Evolutionary conservation across 2,797 vertebrate species (phyloP).

Genomic region (Emys orbicularis): DNA sequence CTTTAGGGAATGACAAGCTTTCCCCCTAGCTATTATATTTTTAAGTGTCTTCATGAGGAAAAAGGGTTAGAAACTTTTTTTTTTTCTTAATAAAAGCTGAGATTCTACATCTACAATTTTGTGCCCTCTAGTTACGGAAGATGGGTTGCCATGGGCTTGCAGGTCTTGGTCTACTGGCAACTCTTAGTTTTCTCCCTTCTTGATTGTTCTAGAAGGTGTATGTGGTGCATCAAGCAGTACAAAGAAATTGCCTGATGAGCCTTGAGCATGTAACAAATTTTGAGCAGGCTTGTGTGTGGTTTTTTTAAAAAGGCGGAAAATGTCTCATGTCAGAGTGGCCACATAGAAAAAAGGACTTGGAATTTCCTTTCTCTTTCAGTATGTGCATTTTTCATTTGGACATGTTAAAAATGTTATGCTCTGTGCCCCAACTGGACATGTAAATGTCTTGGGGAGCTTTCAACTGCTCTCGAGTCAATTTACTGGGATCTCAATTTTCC

Average conservation of each 20-base stretch:
- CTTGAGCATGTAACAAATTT: slow-evolving; percentile 7
- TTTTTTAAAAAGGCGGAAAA: not conserved
- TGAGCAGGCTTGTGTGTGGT: not conserved
- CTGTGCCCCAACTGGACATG: not conserved
- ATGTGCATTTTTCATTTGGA: not conserved
- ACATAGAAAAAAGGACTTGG: not conserved
- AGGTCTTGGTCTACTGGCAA: not conserved
- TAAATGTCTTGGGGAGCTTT: not conserved
- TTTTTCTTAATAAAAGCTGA: slow-evolving; percentile 26
- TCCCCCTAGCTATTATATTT: slow-evolving; percentile 31
- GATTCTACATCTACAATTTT: slow-evolving; percentile 25
- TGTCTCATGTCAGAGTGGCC: not conserved
- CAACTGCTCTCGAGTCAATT: not conserved
- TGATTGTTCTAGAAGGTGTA: accelerated
- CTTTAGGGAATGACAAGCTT: slow-evolving; percentile 18
- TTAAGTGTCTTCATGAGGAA: slow-evolving; percentile 9
- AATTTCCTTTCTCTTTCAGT: not conserved
- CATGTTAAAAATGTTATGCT: not conserved
- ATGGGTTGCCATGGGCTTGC: not conserved
- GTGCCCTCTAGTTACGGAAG: not conserved
- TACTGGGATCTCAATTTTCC: slow-evolving; percentile 19
- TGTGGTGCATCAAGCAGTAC: not conserved
- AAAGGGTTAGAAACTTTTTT: slow-evolving; percentile 13
- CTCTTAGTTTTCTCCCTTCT: not conserved
- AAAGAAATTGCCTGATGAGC: slow-evolving; percentile 26